Conservation (phyloP, 64 coral and sea anemone genomes). For the Dendrophyllia cribrosa region DNA sequence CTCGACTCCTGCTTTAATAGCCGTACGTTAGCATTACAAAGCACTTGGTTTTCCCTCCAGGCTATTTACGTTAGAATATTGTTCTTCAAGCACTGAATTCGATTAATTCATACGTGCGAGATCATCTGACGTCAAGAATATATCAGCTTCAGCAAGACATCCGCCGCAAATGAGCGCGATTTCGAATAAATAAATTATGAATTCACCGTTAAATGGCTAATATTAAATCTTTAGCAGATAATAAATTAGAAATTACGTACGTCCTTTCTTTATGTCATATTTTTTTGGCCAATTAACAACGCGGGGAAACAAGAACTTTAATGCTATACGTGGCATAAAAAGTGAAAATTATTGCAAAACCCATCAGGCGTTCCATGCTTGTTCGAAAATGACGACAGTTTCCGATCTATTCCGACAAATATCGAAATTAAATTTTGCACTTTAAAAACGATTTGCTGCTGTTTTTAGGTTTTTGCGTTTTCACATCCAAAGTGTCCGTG, state of each 20-base stretch:
- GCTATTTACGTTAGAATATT: not conserved
- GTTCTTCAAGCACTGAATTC: not conserved
- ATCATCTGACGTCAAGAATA: slow-evolving; percentile 5
- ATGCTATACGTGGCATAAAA: too few species aligned
- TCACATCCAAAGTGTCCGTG: not conserved
- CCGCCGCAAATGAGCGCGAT: not conserved
- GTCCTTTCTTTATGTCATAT: not conserved
- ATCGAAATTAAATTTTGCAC: not conserved
- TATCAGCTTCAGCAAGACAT: not conserved
- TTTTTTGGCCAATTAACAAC: not conserved
- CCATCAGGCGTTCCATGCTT: slow-evolving; percentile 36
- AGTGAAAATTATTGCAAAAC: not conserved
- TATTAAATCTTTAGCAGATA: not conserved
- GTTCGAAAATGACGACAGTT: not conserved
- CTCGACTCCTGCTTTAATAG: not conserved
- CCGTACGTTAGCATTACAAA: not conserved
- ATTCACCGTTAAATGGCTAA: not conserved
- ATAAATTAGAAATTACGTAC: not conserved
- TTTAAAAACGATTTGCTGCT: too few species aligned
- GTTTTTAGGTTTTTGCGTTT: too few species aligned
- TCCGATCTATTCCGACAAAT: slow-evolving; percentile 9
- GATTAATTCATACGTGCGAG: not conserved
- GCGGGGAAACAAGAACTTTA: too few species aligned
- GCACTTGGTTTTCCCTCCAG: not conserved
- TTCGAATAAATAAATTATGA: not conserved